Percentiles rank a stretch among this genome's conserved stretches.
phyloP scores from a whole-genome alignment of 1,140 invertebrate genomes.

The Aphis craccivora region DNA sequence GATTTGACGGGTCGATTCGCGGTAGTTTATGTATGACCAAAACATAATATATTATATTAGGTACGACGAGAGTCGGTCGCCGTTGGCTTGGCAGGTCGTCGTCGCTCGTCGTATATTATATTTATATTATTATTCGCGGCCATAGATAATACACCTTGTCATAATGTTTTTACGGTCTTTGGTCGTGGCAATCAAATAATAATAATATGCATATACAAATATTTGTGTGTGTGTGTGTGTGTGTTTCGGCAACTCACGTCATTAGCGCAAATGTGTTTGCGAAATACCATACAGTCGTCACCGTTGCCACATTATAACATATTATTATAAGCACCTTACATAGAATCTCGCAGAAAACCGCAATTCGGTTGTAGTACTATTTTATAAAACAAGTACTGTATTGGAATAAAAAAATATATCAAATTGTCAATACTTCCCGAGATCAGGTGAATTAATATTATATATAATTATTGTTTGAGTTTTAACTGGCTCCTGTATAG shows the following conservation, averaged over 20 bases:
- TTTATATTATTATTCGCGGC: not conserved
- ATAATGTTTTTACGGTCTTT: conserved; percentile 17
- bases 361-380: not conserved
- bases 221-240: not conserved
- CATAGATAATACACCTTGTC: not conserved
- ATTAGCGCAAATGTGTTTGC: conserved; percentile 8
- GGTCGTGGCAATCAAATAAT: conserved; percentile 13
- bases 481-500: not conserved
- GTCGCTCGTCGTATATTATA: not conserved
- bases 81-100: not conserved
- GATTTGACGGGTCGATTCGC: not conserved
- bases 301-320: not conserved
- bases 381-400: not conserved
- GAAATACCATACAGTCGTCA: conserved; percentile 4
- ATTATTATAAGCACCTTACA: not conserved
- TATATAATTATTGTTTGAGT: not conserved
- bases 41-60: not conserved
- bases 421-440: not conserved
- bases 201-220: conserved; percentile 1
- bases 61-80: not conserved
- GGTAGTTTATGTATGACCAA: not conserved
- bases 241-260: not conserved
- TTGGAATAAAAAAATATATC: not conserved
- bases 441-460: not conserved
- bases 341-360: not conserved